Conservation (phyloP, 2,888 invertebrate species). For the Pteria penguin region DNA sequence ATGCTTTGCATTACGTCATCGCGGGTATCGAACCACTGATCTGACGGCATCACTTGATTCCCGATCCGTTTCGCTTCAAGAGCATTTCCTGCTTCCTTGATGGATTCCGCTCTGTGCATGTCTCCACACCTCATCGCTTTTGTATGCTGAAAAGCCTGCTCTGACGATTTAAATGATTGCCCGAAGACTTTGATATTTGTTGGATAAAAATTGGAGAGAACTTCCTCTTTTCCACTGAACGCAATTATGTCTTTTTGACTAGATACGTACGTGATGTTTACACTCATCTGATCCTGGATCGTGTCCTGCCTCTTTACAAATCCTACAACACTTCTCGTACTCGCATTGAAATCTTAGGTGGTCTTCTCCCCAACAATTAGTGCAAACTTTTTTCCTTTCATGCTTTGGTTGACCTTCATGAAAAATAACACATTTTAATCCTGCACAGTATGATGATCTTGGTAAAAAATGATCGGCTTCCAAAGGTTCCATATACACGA, state of each 20-base stretch:
- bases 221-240: not conserved
- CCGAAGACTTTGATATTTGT: not conserved
- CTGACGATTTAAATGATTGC: not conserved
- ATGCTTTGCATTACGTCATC: not conserved
- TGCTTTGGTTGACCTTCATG: not conserved
- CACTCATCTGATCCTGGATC: not conserved
- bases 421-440: too few relatives aligned
- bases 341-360: not conserved
- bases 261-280: not conserved
- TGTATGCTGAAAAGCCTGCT: not conserved
- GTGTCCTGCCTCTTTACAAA: not conserved
- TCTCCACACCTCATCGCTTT: not conserved
- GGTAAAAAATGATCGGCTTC: too few relatives aligned
- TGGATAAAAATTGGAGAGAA: not conserved
- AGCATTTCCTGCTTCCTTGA: not conserved
- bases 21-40: not conserved
- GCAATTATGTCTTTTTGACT: not conserved
- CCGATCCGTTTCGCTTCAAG: not conserved
- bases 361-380: not conserved
- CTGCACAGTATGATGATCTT: too few relatives aligned
- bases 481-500: too few relatives aligned
- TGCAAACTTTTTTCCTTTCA: not conserved
- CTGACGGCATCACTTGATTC: not conserved
- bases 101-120: not conserved
- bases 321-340: not conserved